These are phyloP conservation scores for Glaucidium brasilianum DNA, from an alignment of 2,113 vertebrate species.

Conservation along the genomic window DNA sequence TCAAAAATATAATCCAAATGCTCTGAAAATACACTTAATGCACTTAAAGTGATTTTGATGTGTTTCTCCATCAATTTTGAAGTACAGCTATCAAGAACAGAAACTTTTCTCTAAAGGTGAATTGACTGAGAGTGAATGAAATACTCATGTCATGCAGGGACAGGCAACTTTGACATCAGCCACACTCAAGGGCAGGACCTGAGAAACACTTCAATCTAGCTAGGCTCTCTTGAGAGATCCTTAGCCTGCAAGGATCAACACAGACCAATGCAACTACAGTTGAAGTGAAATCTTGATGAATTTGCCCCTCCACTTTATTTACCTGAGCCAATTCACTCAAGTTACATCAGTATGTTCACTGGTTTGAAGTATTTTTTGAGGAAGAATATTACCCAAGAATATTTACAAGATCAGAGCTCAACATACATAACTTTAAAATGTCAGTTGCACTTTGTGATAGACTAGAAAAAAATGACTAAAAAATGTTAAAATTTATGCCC, in stretches of 20 bases:
- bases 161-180: not conserved
- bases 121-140: not conserved
- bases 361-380: not conserved
- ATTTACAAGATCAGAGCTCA: not conserved
- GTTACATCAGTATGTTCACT: rapidly evolving
- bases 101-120: not conserved
- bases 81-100: not conserved
- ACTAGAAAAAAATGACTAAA: not conserved
- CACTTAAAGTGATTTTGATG: not conserved
- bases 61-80: not conserved
- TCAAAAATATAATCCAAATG: not conserved
- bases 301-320: not conserved
- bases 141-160: not conserved
- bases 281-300: not conserved
- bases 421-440: not conserved
- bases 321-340: not conserved
- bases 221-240: not conserved
- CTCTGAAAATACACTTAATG: not conserved
- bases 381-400: not conserved
- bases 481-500: not conserved
- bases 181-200: not conserved
- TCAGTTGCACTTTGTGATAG: not conserved
- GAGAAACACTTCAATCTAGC: not conserved
- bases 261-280: not conserved
- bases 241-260: not conserved